Evolutionary conservation across 2,113 vertebrate species (phyloP).

Genomic region (Heterotis niloticus): DNA sequence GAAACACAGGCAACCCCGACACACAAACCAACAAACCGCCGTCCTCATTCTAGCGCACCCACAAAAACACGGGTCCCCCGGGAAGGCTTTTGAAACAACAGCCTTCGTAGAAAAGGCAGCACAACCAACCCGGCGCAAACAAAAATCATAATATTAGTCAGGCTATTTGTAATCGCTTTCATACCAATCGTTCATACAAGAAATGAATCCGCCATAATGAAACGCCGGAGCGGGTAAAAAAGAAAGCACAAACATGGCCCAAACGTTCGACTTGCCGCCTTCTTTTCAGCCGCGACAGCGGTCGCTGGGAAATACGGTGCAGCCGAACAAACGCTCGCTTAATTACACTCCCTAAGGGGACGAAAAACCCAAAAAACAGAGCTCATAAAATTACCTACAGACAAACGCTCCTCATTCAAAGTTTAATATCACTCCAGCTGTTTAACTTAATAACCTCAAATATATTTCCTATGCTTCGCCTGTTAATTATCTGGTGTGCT

Average conservation of each 20-base stretch:
- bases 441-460: constrained; percentile 2
- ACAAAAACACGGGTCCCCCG: neutral
- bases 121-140: neutral
- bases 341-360: neutral
- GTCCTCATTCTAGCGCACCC: neutral
- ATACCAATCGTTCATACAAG: neutral
- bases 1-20: constrained; percentile 10
- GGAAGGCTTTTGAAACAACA: constrained; percentile 1
- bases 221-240: neutral
- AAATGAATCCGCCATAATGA: neutral
- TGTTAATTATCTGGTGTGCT: neutral
- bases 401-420: neutral
- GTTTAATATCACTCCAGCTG: constrained; percentile 19
- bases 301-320: neutral
- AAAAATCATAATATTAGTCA: neutral
- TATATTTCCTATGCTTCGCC: neutral
- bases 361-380: neutral
- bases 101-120: neutral
- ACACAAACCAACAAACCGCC: neutral
- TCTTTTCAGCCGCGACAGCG: neutral
- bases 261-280: neutral
- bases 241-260: neutral
- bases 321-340: neutral
- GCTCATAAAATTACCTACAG: neutral
- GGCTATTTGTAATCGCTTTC: neutral